Base-by-base conservation (phyloP, 2,113 vertebrate species). In the Mormyrus lacerda region DNA sequence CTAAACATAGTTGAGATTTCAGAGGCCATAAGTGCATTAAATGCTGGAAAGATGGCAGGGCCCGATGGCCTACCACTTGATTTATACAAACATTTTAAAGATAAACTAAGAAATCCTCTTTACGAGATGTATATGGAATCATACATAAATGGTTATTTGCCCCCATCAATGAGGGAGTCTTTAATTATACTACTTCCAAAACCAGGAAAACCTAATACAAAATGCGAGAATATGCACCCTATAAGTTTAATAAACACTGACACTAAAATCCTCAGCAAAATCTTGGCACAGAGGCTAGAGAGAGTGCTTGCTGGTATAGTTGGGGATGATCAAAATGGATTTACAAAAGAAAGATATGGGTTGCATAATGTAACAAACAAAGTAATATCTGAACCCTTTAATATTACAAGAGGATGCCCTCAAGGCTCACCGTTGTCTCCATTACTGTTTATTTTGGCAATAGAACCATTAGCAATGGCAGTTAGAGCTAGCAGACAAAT, bases 111-210 rank as follows among this genome's bases (percentile, higher is more conserved):
- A 35, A 2, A 4, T 9, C 27, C 89, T 4, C 19, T 90, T 48
- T 87, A 89, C 5, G 87, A 88, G n/a, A 90, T 91, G 87, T 90
- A 88, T 50, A n/a, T 17, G 4, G 91, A 89, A 42, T 85, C 82
- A 3, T 90, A 89, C 11, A 35, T 53, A 53, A 11, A 87, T 90
- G 11, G 90, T 45, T 65, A 65, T 85, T 58, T 69, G 79, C 1
- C 89, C 90, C 2, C 1, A 6, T 53, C 15, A 53, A 47, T 91
- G 27, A 58, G 51, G 8, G 15, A 11, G 15, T 89, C 90, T 45
- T 19, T 91, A 48, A 88, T 87, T 42, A 88, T 65, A 10, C n/a
- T 90, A 21, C 45, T 91, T 42, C 86, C 69, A 85, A 91, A 91
- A 89, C 53, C 89, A 45, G 55, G 86, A 69, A 89, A 91, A 85